Conservation (phyloP, 2,113 vertebrate genomes). For the Ochotona curzoniae region DNA sequence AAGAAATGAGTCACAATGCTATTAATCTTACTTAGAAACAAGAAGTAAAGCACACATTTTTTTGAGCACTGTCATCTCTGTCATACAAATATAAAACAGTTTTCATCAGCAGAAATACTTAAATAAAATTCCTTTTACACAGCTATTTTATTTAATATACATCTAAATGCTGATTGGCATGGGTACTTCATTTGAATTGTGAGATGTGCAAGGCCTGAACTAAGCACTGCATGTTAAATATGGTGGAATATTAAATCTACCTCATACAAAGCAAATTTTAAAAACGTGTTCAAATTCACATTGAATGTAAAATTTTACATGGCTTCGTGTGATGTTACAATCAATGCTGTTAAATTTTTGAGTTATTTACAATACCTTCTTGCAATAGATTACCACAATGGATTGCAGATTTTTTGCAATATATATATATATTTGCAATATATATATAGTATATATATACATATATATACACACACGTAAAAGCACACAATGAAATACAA, state of each 20-base stretch:
- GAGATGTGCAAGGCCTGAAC: background rate
- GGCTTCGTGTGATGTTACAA: background rate
- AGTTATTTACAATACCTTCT: background rate
- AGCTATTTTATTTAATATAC: background rate
- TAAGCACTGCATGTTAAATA: background rate
- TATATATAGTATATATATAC: no score
- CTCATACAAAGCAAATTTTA: background rate
- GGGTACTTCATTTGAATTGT: background rate
- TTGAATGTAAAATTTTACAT: background rate
- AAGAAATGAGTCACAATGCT: slow-evolving; percentile 37
- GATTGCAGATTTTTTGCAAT: background rate
- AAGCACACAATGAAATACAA: background rate
- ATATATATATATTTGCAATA: background rate
- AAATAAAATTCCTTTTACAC: background rate
- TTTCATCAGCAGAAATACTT: background rate
- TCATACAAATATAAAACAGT: background rate
- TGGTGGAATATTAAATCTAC: background rate
- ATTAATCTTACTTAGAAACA: background rate
- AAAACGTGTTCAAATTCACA: background rate
- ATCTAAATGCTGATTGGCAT: background rate
- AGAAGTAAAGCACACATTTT: background rate
- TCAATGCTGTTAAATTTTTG: background rate
- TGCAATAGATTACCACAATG: background rate
- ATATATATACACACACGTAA: background rate
- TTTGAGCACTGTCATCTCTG: background rate